These are phyloP conservation scores for Tapirus indicus DNA, from an alignment of 2,797 vertebrate genomes.

Conservation along the genomic window DNA sequence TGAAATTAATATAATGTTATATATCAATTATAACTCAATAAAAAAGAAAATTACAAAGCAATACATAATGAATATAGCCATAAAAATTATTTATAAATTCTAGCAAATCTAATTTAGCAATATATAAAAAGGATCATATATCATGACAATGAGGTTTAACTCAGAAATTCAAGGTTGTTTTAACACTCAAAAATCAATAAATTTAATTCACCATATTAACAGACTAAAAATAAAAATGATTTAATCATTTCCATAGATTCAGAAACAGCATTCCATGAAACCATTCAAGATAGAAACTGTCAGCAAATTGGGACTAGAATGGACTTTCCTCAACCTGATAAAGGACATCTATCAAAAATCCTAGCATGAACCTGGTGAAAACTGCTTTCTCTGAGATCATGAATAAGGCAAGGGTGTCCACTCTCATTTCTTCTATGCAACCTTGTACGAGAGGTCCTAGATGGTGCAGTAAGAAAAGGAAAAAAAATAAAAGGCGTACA, in stretches of 20 bases:
- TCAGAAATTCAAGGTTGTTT: background rate
- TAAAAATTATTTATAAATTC: background rate
- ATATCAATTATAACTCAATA: too few relatives aligned
- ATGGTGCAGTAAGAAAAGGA: background rate
- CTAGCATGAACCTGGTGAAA: background rate
- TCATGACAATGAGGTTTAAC: background rate
- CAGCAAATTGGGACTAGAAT: background rate
- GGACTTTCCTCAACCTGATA: background rate
- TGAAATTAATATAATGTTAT: too few relatives aligned
- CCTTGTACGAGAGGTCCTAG: background rate
- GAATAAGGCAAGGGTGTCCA: background rate
- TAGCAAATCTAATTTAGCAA: background rate
- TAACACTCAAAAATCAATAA: background rate
- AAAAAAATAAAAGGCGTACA: background rate
- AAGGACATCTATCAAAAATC: background rate
- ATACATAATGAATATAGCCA: background rate
- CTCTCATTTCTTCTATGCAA: background rate
- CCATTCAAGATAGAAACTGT: constrained; percentile 9
- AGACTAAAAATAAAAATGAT: background rate
- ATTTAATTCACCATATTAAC: background rate
- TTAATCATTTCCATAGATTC: background rate
- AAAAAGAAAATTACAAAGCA: background rate
- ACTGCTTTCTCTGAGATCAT: background rate
- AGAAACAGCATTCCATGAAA: constrained; percentile 1
- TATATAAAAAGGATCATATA: background rate